Evolutionary conservation across 2,113 vertebrate genomes (phyloP).

Genomic region (Oreochromis tanganicae): DNA sequence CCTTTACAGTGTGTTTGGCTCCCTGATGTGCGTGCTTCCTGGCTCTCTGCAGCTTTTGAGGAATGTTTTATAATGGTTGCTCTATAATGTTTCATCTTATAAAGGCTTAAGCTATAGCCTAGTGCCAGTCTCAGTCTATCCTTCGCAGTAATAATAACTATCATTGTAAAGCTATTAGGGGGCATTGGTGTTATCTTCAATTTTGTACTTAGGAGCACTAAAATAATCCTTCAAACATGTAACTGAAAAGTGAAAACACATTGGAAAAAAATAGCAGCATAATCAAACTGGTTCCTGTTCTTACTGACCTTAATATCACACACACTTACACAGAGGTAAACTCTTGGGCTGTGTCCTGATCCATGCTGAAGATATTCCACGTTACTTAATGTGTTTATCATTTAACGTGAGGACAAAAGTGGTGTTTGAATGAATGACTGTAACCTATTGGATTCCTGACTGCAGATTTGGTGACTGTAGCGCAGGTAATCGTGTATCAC

Average conservation of each 20-base stretch:
- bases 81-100: background rate
- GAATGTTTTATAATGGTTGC: background rate
- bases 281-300: background rate
- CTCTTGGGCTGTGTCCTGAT: background rate
- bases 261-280: background rate
- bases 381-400: background rate
- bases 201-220: background rate
- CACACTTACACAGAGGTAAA: background rate
- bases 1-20: background rate
- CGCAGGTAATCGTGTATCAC: background rate
- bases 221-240: background rate
- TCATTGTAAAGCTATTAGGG: background rate
- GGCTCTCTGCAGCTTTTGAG: background rate
- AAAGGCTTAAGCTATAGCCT: background rate
- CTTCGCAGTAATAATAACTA: background rate
- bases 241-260: background rate
- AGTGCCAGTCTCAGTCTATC: background rate
- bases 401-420: slow-evolving; percentile 17
- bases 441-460: background rate
- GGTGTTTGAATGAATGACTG: background rate
- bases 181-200: background rate
- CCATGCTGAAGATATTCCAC: background rate
- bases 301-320: background rate
- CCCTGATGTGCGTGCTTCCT: background rate
- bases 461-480: background rate